Percentiles rank a stretch among this genome's conserved stretches.
Evolutionary conservation across 2,797 vertebrate species (phyloP).

Genomic region (Leptodactylus fallax): DNA sequence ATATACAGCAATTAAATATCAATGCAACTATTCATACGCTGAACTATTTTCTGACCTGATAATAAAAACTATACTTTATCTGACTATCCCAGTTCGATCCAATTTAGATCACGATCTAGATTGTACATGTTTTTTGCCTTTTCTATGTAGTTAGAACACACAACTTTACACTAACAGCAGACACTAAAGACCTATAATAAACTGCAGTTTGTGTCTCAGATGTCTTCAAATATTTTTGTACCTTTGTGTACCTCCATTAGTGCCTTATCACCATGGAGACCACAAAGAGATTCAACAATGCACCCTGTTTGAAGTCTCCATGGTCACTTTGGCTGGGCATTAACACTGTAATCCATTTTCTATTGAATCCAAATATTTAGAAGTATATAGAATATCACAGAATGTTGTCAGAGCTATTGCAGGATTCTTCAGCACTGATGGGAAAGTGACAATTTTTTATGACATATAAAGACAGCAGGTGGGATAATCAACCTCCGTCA

Average conservation of each 20-base stretch:
- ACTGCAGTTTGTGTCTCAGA: neutral
- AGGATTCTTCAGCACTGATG: constrained; percentile 7
- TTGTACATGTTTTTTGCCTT: neutral
- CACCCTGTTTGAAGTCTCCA: constrained; percentile 47
- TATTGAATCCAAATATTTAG: constrained; percentile 53
- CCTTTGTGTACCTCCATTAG: constrained; percentile 36
- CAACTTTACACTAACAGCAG: neutral
- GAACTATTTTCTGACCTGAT: neutral
- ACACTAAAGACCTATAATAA: neutral
- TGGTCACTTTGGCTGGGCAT: constrained; percentile 49
- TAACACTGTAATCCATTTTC: constrained; percentile 58
- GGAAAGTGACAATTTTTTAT: constrained; percentile 7
- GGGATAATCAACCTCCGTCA: constrained; percentile 5
- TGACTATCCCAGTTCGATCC: neutral
- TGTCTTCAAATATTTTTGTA: constrained; percentile 25
- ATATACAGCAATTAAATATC: no score
- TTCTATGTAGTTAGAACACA: constrained; percentile 5
- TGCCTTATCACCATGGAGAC: constrained; percentile 56
- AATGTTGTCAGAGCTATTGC: neutral
- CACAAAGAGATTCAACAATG: constrained; percentile 50
- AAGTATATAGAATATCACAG: constrained; percentile 34
- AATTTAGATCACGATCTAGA: neutral
- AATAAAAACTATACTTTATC: neutral
- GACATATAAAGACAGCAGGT: constrained; percentile 23
- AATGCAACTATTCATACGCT: no score